Conservation (phyloP, 2,113 vertebrate species). For the Rhinolophus sinicus region DNA sequence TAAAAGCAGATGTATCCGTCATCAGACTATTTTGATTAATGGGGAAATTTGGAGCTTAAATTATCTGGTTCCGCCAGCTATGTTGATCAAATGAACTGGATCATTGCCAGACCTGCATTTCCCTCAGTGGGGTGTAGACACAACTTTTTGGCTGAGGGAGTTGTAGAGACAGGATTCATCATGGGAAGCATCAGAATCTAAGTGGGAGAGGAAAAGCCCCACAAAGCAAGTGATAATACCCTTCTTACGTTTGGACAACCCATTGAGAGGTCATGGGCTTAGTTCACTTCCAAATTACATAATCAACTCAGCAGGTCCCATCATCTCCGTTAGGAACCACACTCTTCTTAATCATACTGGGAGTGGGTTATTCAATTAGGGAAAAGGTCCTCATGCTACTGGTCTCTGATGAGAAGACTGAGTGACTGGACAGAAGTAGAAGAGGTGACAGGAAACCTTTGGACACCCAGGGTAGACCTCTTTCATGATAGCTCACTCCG, state of each 20-base stretch:
- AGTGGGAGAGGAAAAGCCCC: not conserved
- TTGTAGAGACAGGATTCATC: not conserved
- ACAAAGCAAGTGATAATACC: not conserved
- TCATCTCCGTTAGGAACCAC: not conserved
- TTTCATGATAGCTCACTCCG: not conserved
- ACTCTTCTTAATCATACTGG: not conserved
- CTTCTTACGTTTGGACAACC: not conserved
- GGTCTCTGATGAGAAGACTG: not conserved
- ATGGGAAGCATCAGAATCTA: not conserved
- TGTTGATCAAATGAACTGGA: constrained; percentile 80
- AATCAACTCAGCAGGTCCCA: not conserved
- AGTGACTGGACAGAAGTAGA: not conserved
- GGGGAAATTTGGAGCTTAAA: constrained; percentile 79
- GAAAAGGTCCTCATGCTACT: not conserved
- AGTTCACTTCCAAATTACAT: not conserved
- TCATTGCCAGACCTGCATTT: constrained; percentile 70
- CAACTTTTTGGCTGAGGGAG: constrained; percentile 62
- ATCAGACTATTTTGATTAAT: constrained; percentile 81
- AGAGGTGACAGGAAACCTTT: not conserved
- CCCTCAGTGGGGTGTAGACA: constrained; percentile 28
- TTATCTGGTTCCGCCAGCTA: constrained; percentile 76
- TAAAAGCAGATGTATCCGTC: constrained; percentile 82
- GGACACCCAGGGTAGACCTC: not conserved
- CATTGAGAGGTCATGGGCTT: not conserved
- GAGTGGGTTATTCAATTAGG: not conserved